Percentiles rank a stretch among this genome's conserved stretches.
Evolutionary conservation across 2,113 vertebrate genomes (phyloP).

Genomic region (Hystrix cristata): DNA sequence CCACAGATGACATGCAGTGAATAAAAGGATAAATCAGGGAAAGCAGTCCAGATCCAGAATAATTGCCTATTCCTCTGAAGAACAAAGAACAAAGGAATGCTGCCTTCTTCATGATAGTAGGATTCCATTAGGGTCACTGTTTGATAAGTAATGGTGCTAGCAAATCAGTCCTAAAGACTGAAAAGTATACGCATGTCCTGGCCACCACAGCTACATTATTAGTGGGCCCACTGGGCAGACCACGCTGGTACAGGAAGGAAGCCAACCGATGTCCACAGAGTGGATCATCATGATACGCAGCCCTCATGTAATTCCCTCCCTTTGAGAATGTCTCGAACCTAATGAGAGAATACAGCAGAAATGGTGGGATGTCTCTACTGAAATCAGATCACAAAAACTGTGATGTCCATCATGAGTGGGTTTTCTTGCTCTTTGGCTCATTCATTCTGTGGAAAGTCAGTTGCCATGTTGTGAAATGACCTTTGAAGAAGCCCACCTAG

Average conservation of each 20-base stretch:
- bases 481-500: not conserved
- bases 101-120: not conserved
- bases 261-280: not conserved
- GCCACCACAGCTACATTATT: not conserved
- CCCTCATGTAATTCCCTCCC: not conserved
- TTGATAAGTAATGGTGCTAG: not conserved
- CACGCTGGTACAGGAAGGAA: not conserved
- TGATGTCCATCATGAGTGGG: not conserved
- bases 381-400: not conserved
- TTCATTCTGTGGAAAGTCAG: not conserved
- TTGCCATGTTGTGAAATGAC: not conserved
- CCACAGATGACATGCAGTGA: not conserved
- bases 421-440: not conserved
- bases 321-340: not conserved
- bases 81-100: not conserved
- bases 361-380: not conserved
- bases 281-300: not conserved
- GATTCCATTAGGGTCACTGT: not conserved
- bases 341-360: not conserved
- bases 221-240: not conserved
- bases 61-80: not conserved
- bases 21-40: not conserved
- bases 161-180: not conserved
- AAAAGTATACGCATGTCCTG: not conserved
- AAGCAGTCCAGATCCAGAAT: constrained; percentile 8